Conservation (phyloP, 1,140 invertebrate genomes). For the Eubasilissa regina region DNA sequence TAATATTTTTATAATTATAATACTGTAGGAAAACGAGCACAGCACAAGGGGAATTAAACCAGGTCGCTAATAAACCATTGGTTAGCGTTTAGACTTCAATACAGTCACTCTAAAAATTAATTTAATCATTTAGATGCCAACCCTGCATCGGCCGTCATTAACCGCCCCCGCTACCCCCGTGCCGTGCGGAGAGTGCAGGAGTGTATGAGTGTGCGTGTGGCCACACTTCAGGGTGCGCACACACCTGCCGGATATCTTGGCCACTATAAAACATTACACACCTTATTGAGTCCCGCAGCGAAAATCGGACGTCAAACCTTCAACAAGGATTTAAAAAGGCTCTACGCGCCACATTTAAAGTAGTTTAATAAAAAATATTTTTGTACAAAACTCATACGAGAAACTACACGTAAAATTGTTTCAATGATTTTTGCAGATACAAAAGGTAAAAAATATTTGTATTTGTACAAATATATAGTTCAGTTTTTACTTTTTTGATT, state of each 20-base stretch:
- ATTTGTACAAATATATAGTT: no score
- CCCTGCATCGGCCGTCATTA: not conserved
- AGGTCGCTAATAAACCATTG: no score
- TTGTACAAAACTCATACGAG: no score
- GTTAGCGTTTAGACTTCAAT: not conserved
- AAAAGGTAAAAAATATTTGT: no score
- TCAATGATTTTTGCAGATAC: no score
- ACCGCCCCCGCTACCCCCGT: not conserved
- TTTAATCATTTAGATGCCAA: not conserved
- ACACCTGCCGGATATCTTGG: conserved; percentile 25
- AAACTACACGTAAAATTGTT: no score
- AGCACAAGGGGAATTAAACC: no score
- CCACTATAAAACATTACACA: conserved; percentile 32
- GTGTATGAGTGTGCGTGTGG: not conserved
- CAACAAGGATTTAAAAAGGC: not conserved
- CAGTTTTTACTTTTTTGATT: no score
- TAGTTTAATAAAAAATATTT: no score
- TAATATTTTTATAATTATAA: no score
- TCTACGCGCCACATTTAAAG: not conserved
- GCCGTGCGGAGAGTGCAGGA: not conserved
- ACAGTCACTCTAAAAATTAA: no score
- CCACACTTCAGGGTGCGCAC: conserved; percentile 32
- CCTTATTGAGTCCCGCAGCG: conserved; percentile 34
- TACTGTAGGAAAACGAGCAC: no score
- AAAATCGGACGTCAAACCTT: conserved; percentile 38